These are phyloP conservation scores for Elysia crispata DNA, from an alignment of 2,888 invertebrate species.

Conservation along the genomic window DNA sequence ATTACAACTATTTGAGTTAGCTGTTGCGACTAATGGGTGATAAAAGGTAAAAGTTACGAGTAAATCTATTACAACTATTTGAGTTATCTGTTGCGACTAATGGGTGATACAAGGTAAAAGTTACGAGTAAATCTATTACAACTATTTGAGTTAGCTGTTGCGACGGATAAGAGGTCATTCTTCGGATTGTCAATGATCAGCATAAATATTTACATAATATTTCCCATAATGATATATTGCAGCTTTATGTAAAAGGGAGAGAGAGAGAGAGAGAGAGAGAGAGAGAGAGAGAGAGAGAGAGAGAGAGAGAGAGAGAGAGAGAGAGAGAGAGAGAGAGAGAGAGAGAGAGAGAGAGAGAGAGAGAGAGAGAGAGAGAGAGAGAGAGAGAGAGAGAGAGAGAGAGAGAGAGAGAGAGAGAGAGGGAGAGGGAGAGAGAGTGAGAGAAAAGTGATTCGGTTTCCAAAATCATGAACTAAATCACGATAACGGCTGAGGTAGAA, in stretches of 20 bases:
- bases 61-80: too few relatives aligned
- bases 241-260: not conserved
- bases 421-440: not conserved
- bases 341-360: conserved; percentile 1
- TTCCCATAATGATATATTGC: not conserved
- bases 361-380: not conserved
- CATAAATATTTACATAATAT: not conserved
- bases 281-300: conserved; percentile 18
- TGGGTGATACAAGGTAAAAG: too few relatives aligned
- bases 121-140: too few relatives aligned
- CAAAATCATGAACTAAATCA: too few relatives aligned
- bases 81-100: too few relatives aligned
- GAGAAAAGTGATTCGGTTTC: too few relatives aligned
- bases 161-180: not conserved
- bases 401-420: not conserved
- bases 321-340: not conserved
- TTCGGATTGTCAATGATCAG: not conserved
- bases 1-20: too few relatives aligned
- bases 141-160: conserved; percentile 26
- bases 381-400: conserved; percentile 10
- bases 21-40: too few relatives aligned
- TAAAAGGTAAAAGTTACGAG: too few relatives aligned
- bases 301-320: conserved; percentile 1
- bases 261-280: conserved; percentile 6
- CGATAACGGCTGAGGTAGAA: too few relatives aligned